Evolutionary conservation across 2,113 vertebrate genomes (phyloP), one percentile per base, ranked within the genome.

Genomic region (Scomber scombrus): DNA sequence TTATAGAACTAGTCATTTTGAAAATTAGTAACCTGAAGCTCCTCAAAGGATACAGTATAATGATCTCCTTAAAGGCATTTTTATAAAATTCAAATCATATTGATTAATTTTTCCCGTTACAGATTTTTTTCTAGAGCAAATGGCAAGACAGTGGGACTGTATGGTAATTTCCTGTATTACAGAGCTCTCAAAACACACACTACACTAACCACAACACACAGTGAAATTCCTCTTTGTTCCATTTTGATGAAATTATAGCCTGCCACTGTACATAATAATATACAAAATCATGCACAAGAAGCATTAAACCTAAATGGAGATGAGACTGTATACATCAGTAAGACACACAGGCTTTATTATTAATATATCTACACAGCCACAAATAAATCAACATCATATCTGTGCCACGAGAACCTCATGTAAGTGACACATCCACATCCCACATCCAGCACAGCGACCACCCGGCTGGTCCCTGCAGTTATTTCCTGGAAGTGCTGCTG

Each of bases 401-500:
- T 54, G 34, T 68, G 31, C n/a, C 58, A 66, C 43, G 70, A 64
- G 7, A 11, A 58, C n/a, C 43, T 23, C 31, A 46, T 19, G 29
- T 12, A 60, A 75, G 60, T 56, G 69, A 52, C 65, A 46, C 51
- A 55, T 14, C 31, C 56, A n/a, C n/a, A n/a, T n/a, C n/a, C n/a
- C n/a, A n/a, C n/a, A n/a, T n/a, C n/a, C 23, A 26, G 14, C 19
- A 4, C 51, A 58, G 72, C 12, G 2, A 57, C 56, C 75, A 82
- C 68, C 49, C 46, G 51, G 54, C 49, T 45, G 26, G 4, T 65
- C 47, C 50, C 69, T 57, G 84, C 78, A 78, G 51, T 80, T 60
- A 78, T 71, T 81, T 71, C 68, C 64, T 54, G 12, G 13, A 87
- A 79, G 71, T 65, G 84, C 58, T 72, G 66, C 84, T 45, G 64